Evolutionary conservation across 1,140 invertebrate species (phyloP), one percentile per base, ranked within the genome.

Genomic region (Atta colombica): DNA sequence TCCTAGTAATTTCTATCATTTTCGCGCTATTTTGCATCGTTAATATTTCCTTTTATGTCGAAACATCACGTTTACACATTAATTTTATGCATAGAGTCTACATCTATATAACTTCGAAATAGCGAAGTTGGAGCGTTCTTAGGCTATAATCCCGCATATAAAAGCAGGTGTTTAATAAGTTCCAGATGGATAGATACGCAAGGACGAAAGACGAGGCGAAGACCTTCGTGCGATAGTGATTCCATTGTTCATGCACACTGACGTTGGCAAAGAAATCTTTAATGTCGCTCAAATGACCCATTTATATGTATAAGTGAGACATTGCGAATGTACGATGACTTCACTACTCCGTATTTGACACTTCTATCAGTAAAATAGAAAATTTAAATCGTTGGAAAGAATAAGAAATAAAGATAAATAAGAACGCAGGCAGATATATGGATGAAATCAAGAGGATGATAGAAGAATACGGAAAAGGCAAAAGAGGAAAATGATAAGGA

Each of bases 191-290:
- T 55, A 58, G 51, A 55, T 69, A 65, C 45, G 51, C 28, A 65
- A 65, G 31, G 21, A 85, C 14, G 31, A 7, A 77, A 65, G 58
- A 84, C 25, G 31, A 63, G 21, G 49, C 45, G 28, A 51, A 84
- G 45, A 51, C 68, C 39, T 51, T 63, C 49, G 31, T 45, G 8
- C 69, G 18, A 65, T 58, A 63, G 39, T 45, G 39, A 53, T 25
- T 25, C 66, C 60, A 77, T 53, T 65, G 55, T 85, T 51, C 71
- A 31, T 85, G 16, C 58, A 75, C 8, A 61, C 55, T 65, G 39
- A 77, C 18, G 25, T 63, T 63, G 21, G 21, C 5, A 21, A n/a
- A 51, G 55, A 53, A 61, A 51, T 14, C 31, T 61, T 63, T 63
- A 49, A 28, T n/a, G 28, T 61, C 16, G 10, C 4, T 49, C 55